phyloP scores from a whole-genome alignment of 2,113 vertebrate genomes.

The Sinocyclocheilus rhinocerous region DNA sequence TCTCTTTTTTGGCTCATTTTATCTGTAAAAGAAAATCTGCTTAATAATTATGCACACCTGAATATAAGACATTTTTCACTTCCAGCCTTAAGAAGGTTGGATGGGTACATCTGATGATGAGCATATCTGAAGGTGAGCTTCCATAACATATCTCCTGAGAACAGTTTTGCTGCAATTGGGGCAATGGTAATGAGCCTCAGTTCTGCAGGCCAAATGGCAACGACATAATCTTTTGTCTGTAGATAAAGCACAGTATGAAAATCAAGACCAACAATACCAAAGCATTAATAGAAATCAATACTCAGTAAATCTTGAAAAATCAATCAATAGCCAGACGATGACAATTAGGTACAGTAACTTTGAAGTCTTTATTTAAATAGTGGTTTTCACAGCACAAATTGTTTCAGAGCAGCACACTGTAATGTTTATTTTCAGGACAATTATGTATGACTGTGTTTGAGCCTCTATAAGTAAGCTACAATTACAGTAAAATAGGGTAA shows the following conservation, averaged over 20 bases:
- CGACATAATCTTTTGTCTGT: not conserved
- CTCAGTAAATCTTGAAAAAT: not conserved
- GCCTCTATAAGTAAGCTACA: not conserved
- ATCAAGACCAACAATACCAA: not conserved
- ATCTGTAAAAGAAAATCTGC: too few species aligned
- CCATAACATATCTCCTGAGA: not conserved
- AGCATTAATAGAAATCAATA: not conserved
- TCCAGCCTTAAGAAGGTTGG: too few species aligned
- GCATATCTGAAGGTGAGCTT: not conserved
- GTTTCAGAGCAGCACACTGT: not conserved
- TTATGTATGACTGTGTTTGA: not conserved
- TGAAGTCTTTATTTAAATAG: not conserved
- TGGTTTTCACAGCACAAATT: not conserved
- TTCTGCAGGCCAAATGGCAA: slow-evolving; percentile 6
- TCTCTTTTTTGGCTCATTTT: too few species aligned
- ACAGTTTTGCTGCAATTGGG: not conserved
- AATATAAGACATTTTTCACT: too few species aligned
- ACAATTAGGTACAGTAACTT: not conserved
- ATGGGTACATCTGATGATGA: not conserved
- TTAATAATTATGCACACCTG: too few species aligned
- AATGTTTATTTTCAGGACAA: not conserved
- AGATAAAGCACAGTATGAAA: not conserved
- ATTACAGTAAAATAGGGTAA: too few species aligned
- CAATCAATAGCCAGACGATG: not conserved
- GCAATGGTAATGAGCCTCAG: slow-evolving; percentile 2